A percentile compares a stretch with the other conserved stretches of the same genome.
Evolutionary conservation across 2,113 vertebrate genomes (phyloP).

Genomic region (Paramisgurnus dabryanus): DNA sequence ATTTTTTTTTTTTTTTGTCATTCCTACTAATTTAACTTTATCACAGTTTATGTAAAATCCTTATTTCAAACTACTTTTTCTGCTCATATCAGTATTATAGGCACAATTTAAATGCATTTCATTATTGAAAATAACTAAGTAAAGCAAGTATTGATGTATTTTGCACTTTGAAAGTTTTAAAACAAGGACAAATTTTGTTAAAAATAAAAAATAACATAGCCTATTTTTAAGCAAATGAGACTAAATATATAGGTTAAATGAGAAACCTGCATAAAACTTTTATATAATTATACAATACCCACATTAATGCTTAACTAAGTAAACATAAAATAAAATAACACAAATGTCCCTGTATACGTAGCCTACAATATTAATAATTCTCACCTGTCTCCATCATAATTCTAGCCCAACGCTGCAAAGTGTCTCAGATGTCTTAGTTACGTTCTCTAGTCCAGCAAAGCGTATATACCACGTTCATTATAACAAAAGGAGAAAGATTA

Average conservation of each 20-base stretch:
- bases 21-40: neutral
- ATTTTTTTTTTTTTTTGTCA: too few relatives aligned
- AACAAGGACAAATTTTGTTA: neutral
- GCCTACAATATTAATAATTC: neutral
- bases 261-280: neutral
- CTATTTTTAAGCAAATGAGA: neutral
- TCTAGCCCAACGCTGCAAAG: constrained; percentile 5
- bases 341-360: neutral
- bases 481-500: constrained; percentile 44
- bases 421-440: constrained; percentile 39
- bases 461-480: constrained; percentile 34
- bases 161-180: neutral
- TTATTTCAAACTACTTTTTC: neutral
- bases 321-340: neutral
- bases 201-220: neutral
- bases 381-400: constrained; percentile 59
- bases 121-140: neutral
- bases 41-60: neutral
- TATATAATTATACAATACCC: neutral
- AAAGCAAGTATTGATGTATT: neutral
- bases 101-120: neutral
- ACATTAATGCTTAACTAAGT: neutral
- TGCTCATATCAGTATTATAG: neutral
- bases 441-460: constrained; percentile 39
- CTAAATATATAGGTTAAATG: too few relatives aligned